Base-by-base conservation (phyloP, 2,113 vertebrate species). In the Hypomesus transpacificus region DNA sequence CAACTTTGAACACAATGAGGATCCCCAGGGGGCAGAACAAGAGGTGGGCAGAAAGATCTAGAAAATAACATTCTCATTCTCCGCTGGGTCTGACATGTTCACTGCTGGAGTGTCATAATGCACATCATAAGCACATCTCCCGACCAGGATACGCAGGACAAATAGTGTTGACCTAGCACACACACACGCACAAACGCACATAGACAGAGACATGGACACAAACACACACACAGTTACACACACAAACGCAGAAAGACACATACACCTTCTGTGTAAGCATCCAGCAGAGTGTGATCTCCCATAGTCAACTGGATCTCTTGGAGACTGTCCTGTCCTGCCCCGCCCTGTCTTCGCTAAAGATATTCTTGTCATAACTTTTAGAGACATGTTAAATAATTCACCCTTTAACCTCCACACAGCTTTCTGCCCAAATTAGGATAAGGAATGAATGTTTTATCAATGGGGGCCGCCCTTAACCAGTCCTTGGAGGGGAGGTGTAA, bases 361-460 rank as follows among this genome's bases (percentile, higher is more conserved):
- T 74, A 67, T 13, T 64, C 26, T 28, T 54, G 9, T 68, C 61
- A 16, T 28, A 68, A 28, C 22, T 65, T 60, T 68, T 46, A 22
- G 71, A 62, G 18, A 46, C 57, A 51, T 58, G 4, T 34, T 70
- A 76, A 75, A 84, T 79, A 51, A 79, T 82, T 79, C 62, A 76
- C 74, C 60, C 22, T 68, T 56, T 75, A 56, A 70, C 28, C 74
- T 81, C 68, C 54, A 11, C 31, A 14, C 11, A 50, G 20, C 31
- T 21, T 60, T 69, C 46, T 64, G 72, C 68, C 67, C 57, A 66
- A 73, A 83, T 80, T 69, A 80, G 65, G 22, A 56, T 51, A n/a
- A 21, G 18, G 21, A 68, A 76, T 76, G 66, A 72, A 76, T 69
- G 53, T 71, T 66, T 79, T 18, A 78, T 79, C 61, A 56, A 17